phyloP scores from a whole-genome alignment of 2,113 vertebrate genomes.

The Macroglossus sobrinus region DNA sequence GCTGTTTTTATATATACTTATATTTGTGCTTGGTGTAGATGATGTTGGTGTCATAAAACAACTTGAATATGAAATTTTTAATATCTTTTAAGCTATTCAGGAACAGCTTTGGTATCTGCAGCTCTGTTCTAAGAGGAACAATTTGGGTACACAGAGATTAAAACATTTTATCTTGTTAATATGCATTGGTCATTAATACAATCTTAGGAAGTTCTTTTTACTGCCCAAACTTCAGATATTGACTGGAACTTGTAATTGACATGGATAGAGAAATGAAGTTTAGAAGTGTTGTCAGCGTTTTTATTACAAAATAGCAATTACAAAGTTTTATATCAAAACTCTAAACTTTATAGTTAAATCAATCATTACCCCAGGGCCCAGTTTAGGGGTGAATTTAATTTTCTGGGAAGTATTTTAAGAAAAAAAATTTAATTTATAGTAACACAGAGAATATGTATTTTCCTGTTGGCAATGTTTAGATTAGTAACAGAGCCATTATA shows the following conservation, averaged over 20 bases:
- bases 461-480: background rate
- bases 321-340: slow-evolving; percentile 41
- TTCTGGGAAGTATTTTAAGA: slow-evolving; percentile 33
- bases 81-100: background rate
- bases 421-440: slow-evolving; percentile 33
- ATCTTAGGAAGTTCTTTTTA: background rate
- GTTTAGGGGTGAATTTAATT: slow-evolving; percentile 55
- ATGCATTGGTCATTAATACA: background rate
- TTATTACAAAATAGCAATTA: slow-evolving; percentile 50
- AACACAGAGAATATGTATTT: background rate
- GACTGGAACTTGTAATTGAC: background rate
- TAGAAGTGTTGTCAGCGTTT: slow-evolving; percentile 33
- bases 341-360: slow-evolving; percentile 59
- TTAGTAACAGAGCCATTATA: background rate
- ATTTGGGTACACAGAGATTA: background rate
- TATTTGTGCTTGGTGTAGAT: background rate
- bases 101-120: background rate
- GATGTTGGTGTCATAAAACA: background rate
- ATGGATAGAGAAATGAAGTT: slow-evolving; percentile 21
- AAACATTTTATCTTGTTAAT: background rate
- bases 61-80: background rate
- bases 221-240: background rate
- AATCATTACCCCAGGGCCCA: slow-evolving; percentile 29
- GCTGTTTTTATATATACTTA: background rate
- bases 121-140: background rate